Conservation (phyloP, 2,888 invertebrate genomes). For the Ormyrus pomaceus region DNA sequence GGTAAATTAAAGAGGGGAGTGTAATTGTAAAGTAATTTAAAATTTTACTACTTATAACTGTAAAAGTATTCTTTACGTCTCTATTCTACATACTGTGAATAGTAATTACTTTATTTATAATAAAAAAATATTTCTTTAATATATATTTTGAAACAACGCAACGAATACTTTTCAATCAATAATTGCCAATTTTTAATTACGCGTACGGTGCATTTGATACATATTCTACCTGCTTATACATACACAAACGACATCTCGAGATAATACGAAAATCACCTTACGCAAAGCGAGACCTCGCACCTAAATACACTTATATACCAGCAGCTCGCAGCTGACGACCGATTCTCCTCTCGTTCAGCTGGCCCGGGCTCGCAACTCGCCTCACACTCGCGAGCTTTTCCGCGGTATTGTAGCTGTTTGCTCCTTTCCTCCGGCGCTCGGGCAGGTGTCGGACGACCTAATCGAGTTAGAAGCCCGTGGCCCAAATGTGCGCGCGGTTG, state of each 20-base stretch:
- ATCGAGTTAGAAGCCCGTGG: conserved; percentile 37
- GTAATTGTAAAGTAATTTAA: too few relatives aligned
- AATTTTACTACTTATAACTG: too few relatives aligned
- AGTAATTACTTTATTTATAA: too few relatives aligned
- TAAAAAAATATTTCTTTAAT: too few relatives aligned
- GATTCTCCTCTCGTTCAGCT: too few relatives aligned
- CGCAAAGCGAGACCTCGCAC: too few relatives aligned
- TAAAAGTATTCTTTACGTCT: too few relatives aligned
- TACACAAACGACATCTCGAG: neutral
- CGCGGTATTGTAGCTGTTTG: conserved; percentile 6
- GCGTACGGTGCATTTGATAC: neutral
- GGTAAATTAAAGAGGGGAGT: too few relatives aligned
- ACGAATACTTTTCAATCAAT: neutral
- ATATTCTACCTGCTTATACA: neutral
- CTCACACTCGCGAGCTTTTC: conserved; percentile 8
- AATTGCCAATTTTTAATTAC: neutral
- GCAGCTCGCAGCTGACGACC: too few relatives aligned
- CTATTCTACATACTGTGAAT: too few relatives aligned
- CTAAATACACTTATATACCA: too few relatives aligned
- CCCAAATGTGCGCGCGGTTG: conserved; percentile 26
- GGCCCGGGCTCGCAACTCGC: neutral
- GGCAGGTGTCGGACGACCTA: conserved; percentile 7
- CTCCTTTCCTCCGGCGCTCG: neutral
- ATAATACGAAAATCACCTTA: conserved; percentile 7
- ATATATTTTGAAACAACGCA: too few relatives aligned